phyloP scores from a whole-genome alignment of 2,113 vertebrate species.

The Cinclus mexicanus region DNA sequence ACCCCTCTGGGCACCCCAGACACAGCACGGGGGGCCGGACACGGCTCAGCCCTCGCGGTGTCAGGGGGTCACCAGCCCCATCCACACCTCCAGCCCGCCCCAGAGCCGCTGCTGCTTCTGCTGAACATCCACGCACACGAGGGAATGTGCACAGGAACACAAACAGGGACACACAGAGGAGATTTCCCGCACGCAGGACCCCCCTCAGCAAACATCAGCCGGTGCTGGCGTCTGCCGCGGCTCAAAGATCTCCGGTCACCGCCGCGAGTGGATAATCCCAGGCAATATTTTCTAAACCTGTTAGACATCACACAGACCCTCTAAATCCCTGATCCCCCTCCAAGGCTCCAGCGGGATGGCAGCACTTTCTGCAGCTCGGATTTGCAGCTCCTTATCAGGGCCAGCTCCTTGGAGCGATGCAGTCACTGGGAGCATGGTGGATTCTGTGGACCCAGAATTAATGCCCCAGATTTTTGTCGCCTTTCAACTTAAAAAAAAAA shows the following conservation, averaged over 20 bases:
- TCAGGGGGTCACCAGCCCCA: neutral
- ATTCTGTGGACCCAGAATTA: neutral
- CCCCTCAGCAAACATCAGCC: neutral
- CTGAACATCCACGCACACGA: neutral
- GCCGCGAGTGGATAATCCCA: neutral
- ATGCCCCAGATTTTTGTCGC: neutral
- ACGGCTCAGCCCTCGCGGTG: neutral
- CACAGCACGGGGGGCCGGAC: accelerated
- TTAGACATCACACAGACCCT: neutral
- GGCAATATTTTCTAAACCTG: neutral
- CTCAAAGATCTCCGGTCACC: neutral
- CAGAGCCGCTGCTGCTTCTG: accelerated
- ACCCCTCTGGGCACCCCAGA: neutral
- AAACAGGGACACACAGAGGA: neutral
- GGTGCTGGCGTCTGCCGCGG: neutral
- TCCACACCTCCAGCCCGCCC: neutral
- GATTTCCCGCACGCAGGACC: neutral
- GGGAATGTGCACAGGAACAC: neutral
- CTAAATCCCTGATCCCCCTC: neutral
- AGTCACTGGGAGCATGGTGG: neutral
- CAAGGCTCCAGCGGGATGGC: neutral
- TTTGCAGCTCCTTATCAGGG: neutral
- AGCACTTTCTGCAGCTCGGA: neutral
- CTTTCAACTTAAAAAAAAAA: neutral
- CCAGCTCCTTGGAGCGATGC: neutral